A percentile compares a stretch with the other conserved stretches of the same genome.
phyloP scores from a whole-genome alignment of 2,888 invertebrate genomes.

The Lithophane semibrunnea region DNA sequence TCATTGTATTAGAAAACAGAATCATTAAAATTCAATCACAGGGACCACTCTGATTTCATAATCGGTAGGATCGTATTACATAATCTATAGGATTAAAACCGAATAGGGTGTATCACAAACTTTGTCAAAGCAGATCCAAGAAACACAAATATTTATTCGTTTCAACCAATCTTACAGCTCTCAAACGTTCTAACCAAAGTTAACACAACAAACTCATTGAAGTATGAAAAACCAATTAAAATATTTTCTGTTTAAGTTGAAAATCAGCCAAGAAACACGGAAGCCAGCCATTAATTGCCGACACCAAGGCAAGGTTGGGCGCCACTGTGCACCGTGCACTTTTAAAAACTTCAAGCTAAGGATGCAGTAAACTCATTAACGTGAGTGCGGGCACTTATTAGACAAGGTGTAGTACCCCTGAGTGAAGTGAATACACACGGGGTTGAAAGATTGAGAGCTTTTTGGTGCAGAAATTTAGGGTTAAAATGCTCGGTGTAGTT shows the following conservation, averaged over 20 bases:
- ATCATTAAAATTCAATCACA: neutral
- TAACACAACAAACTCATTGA: slow-evolving; percentile 66
- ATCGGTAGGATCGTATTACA: neutral
- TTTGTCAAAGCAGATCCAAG: slow-evolving; percentile 54
- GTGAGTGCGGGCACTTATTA: slow-evolving; percentile 85
- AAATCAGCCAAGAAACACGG: slow-evolving; percentile 67
- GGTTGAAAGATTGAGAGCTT: slow-evolving; percentile 1
- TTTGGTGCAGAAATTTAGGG: neutral
- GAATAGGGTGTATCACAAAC: slow-evolving; percentile 36
- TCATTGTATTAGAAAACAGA: neutral
- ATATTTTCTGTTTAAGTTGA: slow-evolving; percentile 70
- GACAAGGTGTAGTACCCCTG: slow-evolving; percentile 74
- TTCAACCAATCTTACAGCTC: slow-evolving; percentile 44
- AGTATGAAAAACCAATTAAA: slow-evolving; percentile 71
- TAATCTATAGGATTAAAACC: slow-evolving; percentile 35
- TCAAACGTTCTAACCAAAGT: slow-evolving; percentile 62
- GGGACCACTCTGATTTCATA: slow-evolving; percentile 1
- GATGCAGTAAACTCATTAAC: slow-evolving; percentile 88
- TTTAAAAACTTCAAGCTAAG: slow-evolving; percentile 83
- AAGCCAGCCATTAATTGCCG: slow-evolving; percentile 82
- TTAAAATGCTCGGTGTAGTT: neutral
- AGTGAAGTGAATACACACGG: slow-evolving; percentile 63
- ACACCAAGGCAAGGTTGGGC: slow-evolving; percentile 76
- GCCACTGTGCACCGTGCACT: slow-evolving; percentile 78
- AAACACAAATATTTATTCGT: slow-evolving; percentile 57